phyloP scores from a whole-genome alignment of 2,797 vertebrate genomes.

The Cynodonichthys magdalenae region DNA sequence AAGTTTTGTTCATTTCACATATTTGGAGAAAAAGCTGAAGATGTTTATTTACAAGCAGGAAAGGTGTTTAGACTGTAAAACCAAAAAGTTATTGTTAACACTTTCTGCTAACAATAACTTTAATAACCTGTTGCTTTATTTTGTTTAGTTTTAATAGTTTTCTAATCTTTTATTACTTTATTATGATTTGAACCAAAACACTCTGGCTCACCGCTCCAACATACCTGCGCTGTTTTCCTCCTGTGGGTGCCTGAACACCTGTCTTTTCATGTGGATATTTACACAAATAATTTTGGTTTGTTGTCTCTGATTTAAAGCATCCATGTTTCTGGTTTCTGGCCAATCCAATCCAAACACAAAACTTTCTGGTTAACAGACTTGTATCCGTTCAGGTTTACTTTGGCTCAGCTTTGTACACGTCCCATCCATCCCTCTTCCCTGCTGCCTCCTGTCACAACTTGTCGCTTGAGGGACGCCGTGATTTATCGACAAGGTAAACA shows the following conservation, averaged over 20 bases:
- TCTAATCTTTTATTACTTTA: not conserved
- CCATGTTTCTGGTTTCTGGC: conserved; percentile 40
- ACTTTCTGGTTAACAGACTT: conserved; percentile 40
- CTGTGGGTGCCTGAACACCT: conserved; percentile 18
- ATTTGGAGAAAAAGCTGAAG: too few relatives aligned
- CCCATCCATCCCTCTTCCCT: conserved; percentile 49
- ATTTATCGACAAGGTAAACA: conserved; percentile 85
- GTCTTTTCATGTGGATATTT: conserved; percentile 51
- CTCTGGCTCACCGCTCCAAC: not conserved
- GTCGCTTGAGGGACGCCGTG: conserved; percentile 73
- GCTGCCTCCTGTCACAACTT: conserved; percentile 67
- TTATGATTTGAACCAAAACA: not conserved
- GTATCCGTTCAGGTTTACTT: conserved; percentile 52
- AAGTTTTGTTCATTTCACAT: too few relatives aligned
- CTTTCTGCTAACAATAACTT: too few relatives aligned
- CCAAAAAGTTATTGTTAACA: too few relatives aligned
- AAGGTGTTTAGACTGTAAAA: too few relatives aligned
- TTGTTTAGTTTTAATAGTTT: not conserved
- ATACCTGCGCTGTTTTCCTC: conserved; percentile 2
- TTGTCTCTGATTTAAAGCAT: conserved; percentile 59
- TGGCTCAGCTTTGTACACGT: conserved; percentile 51
- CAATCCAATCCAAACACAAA: conserved; percentile 45
- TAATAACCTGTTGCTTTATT: not conserved
- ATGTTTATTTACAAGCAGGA: too few relatives aligned
- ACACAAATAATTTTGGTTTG: conserved; percentile 59